These are phyloP conservation scores for Chloroceryle inda DNA, from an alignment of 2,797 vertebrate genomes.

Conservation along the genomic window DNA sequence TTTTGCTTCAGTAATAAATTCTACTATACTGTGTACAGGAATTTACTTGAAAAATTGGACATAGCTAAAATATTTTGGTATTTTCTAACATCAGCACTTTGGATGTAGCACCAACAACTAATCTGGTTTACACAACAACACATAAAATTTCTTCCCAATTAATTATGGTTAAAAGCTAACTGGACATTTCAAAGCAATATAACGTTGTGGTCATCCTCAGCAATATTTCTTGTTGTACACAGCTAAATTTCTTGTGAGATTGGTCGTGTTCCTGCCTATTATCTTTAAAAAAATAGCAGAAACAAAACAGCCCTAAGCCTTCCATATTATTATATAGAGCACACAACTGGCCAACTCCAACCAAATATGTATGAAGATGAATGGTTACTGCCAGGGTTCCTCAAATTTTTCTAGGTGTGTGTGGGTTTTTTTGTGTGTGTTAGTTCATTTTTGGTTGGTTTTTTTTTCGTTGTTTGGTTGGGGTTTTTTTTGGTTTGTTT, in stretches of 20 bases:
- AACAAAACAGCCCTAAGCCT: neutral
- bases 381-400: neutral
- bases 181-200: neutral
- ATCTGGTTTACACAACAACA: neutral
- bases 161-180: neutral
- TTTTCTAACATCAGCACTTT: neutral
- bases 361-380: neutral
- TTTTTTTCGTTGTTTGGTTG: neutral
- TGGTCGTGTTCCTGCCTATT: neutral
- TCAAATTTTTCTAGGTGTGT: neutral
- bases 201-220: neutral
- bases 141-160: neutral
- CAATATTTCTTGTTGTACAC: neutral
- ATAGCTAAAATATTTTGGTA: constrained; percentile 22
- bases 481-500: neutral
- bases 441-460: no score
- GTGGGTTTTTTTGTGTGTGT: no score
- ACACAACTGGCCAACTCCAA: neutral
- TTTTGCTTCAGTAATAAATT: constrained; percentile 52
- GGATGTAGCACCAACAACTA: neutral
- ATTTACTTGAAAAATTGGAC: constrained; percentile 15
- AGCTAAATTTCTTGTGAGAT: neutral
- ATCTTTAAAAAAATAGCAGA: neutral
- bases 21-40: neutral
- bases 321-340: neutral